These are phyloP conservation scores for Ostrea denselamellosa DNA, from an alignment of 1,140 invertebrate species.

Conservation along the genomic window DNA sequence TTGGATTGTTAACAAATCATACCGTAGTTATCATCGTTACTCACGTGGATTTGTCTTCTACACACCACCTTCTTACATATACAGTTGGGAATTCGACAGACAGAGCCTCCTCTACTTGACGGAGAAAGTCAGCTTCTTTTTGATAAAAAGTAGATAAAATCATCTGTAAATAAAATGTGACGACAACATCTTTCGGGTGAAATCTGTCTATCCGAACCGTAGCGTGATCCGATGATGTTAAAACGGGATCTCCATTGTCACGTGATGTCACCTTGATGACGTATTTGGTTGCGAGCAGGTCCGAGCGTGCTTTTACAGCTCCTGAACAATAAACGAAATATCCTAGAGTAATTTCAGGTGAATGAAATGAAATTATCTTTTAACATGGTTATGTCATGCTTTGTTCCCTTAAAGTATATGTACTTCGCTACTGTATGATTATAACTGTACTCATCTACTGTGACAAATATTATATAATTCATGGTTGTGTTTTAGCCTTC, in stretches of 20 bases:
- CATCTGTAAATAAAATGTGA: slow-evolving; percentile 48
- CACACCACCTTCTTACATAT: slow-evolving; percentile 46
- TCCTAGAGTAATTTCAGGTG: neutral
- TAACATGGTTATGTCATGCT: neutral
- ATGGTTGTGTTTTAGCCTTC: too few relatives aligned
- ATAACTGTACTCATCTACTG: slow-evolving; percentile 43
- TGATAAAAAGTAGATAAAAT: slow-evolving; percentile 19
- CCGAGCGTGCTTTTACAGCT: slow-evolving; percentile 25
- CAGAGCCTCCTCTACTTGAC: slow-evolving; percentile 29
- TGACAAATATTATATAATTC: too few relatives aligned
- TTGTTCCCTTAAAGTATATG: neutral
- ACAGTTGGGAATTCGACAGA: neutral
- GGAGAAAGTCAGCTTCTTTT: slow-evolving; percentile 2
- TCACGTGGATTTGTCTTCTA: slow-evolving; percentile 30
- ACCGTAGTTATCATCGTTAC: neutral
- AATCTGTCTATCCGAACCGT: slow-evolving; percentile 64
- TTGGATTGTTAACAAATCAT: neutral
- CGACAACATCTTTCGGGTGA: slow-evolving; percentile 54
- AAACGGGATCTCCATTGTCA: slow-evolving; percentile 56
- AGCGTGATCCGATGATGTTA: slow-evolving; percentile 42
- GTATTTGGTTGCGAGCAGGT: slow-evolving; percentile 55
- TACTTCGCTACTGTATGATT: slow-evolving; percentile 48
- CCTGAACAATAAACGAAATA: neutral
- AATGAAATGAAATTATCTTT: too few relatives aligned
- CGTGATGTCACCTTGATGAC: slow-evolving; percentile 51